Percentiles rank a stretch among this genome's conserved stretches.
Evolutionary conservation across 2,797 vertebrate species (phyloP).

Genomic region (Lateolabrax maculatus): DNA sequence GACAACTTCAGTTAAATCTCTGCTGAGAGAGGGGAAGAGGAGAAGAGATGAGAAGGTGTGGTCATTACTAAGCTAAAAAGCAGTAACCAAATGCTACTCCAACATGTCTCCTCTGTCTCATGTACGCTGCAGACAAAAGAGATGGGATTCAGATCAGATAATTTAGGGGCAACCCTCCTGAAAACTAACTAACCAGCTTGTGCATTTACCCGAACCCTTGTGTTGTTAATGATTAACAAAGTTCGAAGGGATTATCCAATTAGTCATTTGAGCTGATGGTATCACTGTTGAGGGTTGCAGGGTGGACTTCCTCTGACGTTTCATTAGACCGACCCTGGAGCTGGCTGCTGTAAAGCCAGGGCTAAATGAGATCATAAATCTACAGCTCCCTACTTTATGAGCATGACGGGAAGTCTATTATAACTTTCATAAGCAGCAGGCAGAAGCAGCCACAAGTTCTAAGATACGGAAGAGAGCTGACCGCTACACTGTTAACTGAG

Average conservation of each 20-base stretch:
- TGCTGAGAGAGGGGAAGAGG: constrained; percentile 68
- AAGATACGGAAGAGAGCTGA: constrained; percentile 49
- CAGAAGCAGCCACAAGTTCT: constrained; percentile 43
- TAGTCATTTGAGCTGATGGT: constrained; percentile 60
- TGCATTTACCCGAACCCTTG: constrained; percentile 19
- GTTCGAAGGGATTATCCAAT: constrained; percentile 77
- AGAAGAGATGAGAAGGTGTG: constrained; percentile 36
- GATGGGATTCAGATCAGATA: not conserved
- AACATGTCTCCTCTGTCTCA: not conserved
- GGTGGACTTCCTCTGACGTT: constrained; percentile 77
- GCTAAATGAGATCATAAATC: constrained; percentile 88
- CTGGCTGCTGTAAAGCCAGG: constrained; percentile 71
- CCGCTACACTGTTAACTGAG: constrained; percentile 36
- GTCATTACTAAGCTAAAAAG: constrained; percentile 45
- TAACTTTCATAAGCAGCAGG: constrained; percentile 81
- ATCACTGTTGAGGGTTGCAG: constrained; percentile 62
- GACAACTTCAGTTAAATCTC: constrained; percentile 47
- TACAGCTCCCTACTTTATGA: constrained; percentile 78
- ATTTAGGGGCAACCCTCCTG: not conserved
- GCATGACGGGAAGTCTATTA: constrained; percentile 86
- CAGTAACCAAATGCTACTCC: constrained; percentile 13
- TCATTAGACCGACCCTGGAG: constrained; percentile 81
- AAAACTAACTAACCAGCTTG: constrained; percentile 6
- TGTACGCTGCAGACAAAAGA: constrained; percentile 3
- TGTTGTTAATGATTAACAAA: constrained; percentile 62